These are phyloP conservation scores for Fukomys damarensis DNA, from an alignment of 2,113 vertebrate genomes.

Conservation along the genomic window DNA sequence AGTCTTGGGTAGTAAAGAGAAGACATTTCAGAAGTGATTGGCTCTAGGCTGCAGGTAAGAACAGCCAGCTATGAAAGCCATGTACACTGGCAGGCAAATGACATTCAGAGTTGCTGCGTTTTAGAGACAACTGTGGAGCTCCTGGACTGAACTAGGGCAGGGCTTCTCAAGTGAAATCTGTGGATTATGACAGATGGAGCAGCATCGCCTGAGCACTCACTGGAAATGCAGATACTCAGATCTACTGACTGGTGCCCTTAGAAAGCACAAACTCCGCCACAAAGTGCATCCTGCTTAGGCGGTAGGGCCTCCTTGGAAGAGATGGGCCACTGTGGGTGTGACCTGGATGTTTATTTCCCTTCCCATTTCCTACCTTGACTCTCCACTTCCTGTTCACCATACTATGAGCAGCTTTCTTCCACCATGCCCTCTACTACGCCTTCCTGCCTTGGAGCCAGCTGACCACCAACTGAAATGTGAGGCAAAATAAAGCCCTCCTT, in stretches of 20 bases:
- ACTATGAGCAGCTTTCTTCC: not conserved
- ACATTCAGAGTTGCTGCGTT: not conserved
- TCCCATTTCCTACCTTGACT: not conserved
- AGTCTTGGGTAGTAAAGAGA: not conserved
- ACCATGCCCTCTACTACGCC: not conserved
- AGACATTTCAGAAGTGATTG: not conserved
- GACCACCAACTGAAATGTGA: not conserved
- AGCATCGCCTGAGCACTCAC: not conserved
- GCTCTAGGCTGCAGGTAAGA: not conserved
- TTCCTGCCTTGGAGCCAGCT: not conserved
- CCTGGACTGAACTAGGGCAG: fast-evolving
- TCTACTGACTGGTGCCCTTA: not conserved
- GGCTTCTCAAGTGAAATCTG: not conserved
- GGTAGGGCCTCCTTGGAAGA: not conserved
- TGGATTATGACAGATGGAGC: too few species aligned
- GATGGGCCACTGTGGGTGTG: not conserved
- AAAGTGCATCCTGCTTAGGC: not conserved
- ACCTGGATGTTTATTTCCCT: not conserved
- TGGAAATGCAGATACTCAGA: not conserved
- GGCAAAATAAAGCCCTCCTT: not conserved
- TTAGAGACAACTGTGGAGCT: fast-evolving
- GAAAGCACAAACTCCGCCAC: not conserved
- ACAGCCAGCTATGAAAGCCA: not conserved
- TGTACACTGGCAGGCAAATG: not conserved
- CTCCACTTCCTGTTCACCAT: not conserved